Percentiles rank a stretch among this genome's conserved stretches.
phyloP scores from a whole-genome alignment of 2,888 invertebrate genomes.

The Lasioglossum marginatum region DNA sequence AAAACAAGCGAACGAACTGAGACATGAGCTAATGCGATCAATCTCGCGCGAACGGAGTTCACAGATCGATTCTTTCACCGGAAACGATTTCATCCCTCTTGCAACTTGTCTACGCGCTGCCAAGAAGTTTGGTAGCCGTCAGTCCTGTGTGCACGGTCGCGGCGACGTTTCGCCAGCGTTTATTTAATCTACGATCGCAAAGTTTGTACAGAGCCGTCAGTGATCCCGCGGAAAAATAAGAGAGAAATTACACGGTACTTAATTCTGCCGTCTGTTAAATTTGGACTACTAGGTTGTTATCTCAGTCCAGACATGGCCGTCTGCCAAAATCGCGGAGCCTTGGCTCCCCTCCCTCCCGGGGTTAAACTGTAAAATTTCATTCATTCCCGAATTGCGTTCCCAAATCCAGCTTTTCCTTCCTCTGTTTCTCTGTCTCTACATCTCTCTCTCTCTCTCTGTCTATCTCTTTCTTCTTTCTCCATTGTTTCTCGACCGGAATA shows the following conservation, averaged over 20 bases:
- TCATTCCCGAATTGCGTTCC: constrained; percentile 36
- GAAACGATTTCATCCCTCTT: neutral
- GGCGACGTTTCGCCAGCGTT: constrained; percentile 19
- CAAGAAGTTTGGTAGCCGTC: constrained; percentile 39
- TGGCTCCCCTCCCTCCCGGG: neutral
- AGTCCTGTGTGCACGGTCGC: neutral
- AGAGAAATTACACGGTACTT: constrained; percentile 57
- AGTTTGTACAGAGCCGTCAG: constrained; percentile 45
- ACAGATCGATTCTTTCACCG: neutral
- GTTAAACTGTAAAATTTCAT: constrained; percentile 58
- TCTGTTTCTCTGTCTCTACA: neutral
- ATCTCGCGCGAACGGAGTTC: constrained; percentile 5
- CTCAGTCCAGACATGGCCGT: constrained; percentile 40
- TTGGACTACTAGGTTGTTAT: constrained; percentile 50
- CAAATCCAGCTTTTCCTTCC: neutral
- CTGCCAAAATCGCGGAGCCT: constrained; percentile 48
- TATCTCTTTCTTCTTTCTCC: constrained; percentile 16
- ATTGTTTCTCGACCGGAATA: constrained; percentile 35
- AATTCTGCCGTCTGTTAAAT: constrained; percentile 57
- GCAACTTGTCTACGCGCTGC: constrained; percentile 11
- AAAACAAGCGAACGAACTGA: neutral
- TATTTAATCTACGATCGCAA: constrained; percentile 51
- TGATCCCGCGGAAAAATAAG: constrained; percentile 54
- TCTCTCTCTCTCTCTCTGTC: constrained; percentile 31
- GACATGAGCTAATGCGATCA: neutral